phyloP scores from a whole-genome alignment of 2,113 vertebrate genomes.

The Megaceryle torquata region DNA sequence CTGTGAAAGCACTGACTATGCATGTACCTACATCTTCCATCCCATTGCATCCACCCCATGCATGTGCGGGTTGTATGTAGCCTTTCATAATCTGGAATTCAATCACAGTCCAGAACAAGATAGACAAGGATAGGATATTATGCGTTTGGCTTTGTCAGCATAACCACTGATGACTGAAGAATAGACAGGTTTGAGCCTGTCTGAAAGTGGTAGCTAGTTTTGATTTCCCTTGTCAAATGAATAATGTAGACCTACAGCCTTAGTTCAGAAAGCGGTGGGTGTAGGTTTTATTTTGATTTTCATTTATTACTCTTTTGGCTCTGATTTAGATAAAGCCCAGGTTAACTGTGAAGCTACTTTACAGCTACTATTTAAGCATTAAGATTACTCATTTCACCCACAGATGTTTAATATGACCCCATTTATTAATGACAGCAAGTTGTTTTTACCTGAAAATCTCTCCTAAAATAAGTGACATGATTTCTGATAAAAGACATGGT shows the following conservation, averaged over 20 bases:
- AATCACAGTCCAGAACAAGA: background rate
- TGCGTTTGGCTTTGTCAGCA: background rate
- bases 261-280: background rate
- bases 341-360: background rate
- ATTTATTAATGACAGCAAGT: background rate
- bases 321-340: background rate
- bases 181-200: background rate
- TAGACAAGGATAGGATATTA: background rate
- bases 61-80: background rate
- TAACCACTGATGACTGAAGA: background rate
- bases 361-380: background rate
- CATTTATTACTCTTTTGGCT: background rate
- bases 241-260: background rate
- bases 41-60: fast-evolving
- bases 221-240: background rate
- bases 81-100: background rate
- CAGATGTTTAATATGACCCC: background rate
- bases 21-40: background rate
- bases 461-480: background rate
- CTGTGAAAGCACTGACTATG: background rate
- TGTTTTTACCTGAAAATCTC: background rate
- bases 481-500: background rate
- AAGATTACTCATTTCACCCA: background rate
- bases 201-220: background rate
- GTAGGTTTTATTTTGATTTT: background rate